Conservation (phyloP, 2,113 vertebrate species). For the Caranx ignobilis region DNA sequence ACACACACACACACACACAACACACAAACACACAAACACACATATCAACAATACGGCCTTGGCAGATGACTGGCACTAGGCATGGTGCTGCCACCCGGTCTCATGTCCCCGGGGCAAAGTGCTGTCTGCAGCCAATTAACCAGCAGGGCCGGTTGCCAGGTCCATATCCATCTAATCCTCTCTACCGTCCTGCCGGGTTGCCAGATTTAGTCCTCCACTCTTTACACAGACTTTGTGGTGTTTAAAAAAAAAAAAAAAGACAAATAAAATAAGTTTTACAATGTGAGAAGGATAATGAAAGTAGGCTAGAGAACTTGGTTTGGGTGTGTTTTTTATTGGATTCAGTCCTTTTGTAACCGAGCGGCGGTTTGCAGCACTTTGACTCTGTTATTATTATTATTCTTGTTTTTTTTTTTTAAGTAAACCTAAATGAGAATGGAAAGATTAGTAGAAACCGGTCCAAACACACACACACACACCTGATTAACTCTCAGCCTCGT, state of each 20-base stretch:
- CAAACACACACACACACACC: background rate
- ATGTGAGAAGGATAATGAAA: conserved; percentile 10
- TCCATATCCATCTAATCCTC: conserved; percentile 48
- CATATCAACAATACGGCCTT: background rate
- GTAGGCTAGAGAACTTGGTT: background rate
- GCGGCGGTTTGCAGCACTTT: conserved; percentile 7
- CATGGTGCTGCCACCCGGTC: conserved; percentile 41
- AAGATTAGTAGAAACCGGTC: background rate
- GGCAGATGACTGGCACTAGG: conserved; percentile 51
- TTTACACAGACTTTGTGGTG: conserved; percentile 22
- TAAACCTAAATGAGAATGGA: background rate
- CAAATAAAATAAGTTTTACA: conserved; percentile 6
- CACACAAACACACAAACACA: conserved; percentile 27
- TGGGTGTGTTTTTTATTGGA: conserved; percentile 2
- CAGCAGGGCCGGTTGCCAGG: conserved; percentile 62
- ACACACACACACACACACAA: conserved; percentile 27
- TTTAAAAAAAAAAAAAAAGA: background rate
- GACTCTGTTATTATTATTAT: background rate
- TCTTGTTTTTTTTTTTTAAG: background rate
- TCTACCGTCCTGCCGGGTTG: conserved; percentile 31
- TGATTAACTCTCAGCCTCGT: background rate
- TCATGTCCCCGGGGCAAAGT: conserved; percentile 38
- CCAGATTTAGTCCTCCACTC: conserved; percentile 45
- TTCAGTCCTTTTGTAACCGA: background rate
- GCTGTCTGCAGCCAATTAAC: conserved; percentile 67